A percentile compares a stretch with the other conserved stretches of the same genome.
Conservation (phyloP, 2,888 invertebrate genomes). For the Brachypalpus laphriformis region DNA sequence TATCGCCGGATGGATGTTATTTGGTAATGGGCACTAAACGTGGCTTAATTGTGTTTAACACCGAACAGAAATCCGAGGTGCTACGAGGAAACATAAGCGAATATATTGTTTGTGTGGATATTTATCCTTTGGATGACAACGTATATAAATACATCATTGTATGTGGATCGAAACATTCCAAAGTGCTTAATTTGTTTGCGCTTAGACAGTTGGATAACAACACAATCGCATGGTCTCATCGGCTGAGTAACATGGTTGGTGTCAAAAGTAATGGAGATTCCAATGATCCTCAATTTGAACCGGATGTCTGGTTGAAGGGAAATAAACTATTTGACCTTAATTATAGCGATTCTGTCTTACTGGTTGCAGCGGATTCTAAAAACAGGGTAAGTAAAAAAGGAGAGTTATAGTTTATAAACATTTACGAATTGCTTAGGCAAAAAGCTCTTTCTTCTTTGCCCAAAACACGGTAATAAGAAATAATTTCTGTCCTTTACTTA, state of each 20-base stretch:
- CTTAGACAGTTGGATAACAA: constrained; percentile 75
- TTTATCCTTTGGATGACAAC: constrained; percentile 78
- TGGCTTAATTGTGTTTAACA: constrained; percentile 80
- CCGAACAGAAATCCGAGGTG: constrained; percentile 75
- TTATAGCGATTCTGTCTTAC: constrained; percentile 72
- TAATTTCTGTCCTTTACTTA: too few species aligned
- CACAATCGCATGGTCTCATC: constrained; percentile 78
- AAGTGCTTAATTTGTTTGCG: constrained; percentile 79
- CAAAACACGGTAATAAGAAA: too few species aligned
- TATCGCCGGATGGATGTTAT: constrained; percentile 78
- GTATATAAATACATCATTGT: constrained; percentile 80
- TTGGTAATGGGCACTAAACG: constrained; percentile 80
- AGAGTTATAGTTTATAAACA: too few species aligned
- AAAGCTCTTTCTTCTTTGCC: too few species aligned
- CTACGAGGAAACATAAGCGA: constrained; percentile 81
- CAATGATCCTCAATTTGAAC: constrained; percentile 77
- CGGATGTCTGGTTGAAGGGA: constrained; percentile 78
- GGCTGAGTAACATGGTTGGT: constrained; percentile 66
- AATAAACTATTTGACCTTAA: constrained; percentile 77
- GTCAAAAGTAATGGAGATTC: constrained; percentile 69
- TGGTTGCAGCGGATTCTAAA: constrained; percentile 80
- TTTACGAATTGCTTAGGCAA: too few species aligned
- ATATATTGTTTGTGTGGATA: constrained; percentile 80
- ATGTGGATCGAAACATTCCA: constrained; percentile 78
- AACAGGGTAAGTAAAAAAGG: constrained; percentile 76